Base-by-base conservation (phyloP, 2,113 vertebrate genomes). In the Rhipidura dahli region DNA sequence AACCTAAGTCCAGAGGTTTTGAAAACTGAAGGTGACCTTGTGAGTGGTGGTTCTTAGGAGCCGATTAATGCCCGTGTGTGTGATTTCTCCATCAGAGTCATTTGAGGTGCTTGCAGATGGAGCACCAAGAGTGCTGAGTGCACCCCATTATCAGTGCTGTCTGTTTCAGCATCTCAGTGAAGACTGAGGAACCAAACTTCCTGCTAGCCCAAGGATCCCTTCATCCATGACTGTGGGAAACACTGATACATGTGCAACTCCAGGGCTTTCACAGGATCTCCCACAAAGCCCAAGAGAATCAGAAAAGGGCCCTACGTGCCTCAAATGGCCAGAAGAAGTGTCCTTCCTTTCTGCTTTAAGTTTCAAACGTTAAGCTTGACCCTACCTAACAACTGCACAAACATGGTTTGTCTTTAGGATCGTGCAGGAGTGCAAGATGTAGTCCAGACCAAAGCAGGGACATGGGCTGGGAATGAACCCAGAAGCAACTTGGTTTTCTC, bases 11-110 rank as follows among this genome's bases (percentile, higher is more conserved):
- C 28, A 79, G 53, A 91, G 28, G n/a, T 66, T 94, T 75, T 77
- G 73, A 90, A 86, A 64, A 77, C 65, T 59, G 60, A 92, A 91
- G 33, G 68, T 95, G 51, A 87, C 71, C 31, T 84, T 82, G 4
- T 35, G 51, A 45, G 15, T 26, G 40, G 40, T 44, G 27, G 20
- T 71, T 80, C 44, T 44, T 47, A 40, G 51, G 60, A 80, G 33
- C 2, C 1, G 11, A 7, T 49, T 69, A 26, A 31, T 78, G 39
- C 15, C 4, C 20, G 9, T 49, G 1, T 45, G 5, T 1, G 2
- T 77, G 33, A 47, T 23, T 64, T 47, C 35, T 26, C n/a, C 61
- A 35, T 21, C 30, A 39, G 30, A 56, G 40, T 39, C 1, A 40
- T 24, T 37, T 54, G 24, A 9, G 23, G 13, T 61, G 24, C 30